phyloP scores from a whole-genome alignment of 1,140 invertebrate genomes.

The Linepithema humile region DNA sequence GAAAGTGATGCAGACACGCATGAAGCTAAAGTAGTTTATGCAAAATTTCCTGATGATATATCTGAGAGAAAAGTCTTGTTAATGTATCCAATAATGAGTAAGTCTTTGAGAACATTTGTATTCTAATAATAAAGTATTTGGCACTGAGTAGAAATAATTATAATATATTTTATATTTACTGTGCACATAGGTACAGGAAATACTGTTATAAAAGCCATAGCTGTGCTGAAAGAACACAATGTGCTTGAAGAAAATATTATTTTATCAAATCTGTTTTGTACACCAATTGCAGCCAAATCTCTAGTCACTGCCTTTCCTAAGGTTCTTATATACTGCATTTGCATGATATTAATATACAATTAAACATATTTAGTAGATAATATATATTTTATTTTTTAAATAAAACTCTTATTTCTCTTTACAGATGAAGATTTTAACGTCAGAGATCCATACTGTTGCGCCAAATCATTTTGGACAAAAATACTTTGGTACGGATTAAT shows the following conservation, averaged over 20 bases:
- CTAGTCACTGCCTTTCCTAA: conserved; percentile 94
- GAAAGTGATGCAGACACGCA: conserved; percentile 98
- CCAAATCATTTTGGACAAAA: conserved; percentile 99
- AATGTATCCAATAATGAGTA: conserved; percentile 99
- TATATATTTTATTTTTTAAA: background rate
- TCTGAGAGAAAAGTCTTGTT: conserved; percentile 95
- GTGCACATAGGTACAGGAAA: conserved; percentile 91
- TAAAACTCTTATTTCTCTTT: conserved; percentile 68
- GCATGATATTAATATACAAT: background rate
- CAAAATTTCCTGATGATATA: conserved; percentile 98
- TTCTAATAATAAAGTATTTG: background rate
- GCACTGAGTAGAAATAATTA: background rate
- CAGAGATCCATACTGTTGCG: conserved; percentile 97
- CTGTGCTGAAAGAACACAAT: conserved; percentile 96
- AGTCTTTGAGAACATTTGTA: conserved; percentile 72
- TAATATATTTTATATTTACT: conserved; percentile 15
- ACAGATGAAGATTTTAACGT: conserved; percentile 96
- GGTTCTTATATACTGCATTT: conserved; percentile 75
- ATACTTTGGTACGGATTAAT: conserved; percentile 98
- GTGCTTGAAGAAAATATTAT: conserved; percentile 97
- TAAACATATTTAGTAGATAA: conserved; percentile 14
- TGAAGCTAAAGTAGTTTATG: conserved; percentile 98
- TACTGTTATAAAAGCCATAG: conserved; percentile 96
- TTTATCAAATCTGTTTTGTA: conserved; percentile 98
- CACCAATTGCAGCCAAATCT: conserved; percentile 95